Percentiles rank a stretch among this genome's conserved stretches.
These are phyloP conservation scores for Aldrovandia affinis DNA, from an alignment of 2,797 vertebrate genomes.

Conservation along the genomic window DNA sequence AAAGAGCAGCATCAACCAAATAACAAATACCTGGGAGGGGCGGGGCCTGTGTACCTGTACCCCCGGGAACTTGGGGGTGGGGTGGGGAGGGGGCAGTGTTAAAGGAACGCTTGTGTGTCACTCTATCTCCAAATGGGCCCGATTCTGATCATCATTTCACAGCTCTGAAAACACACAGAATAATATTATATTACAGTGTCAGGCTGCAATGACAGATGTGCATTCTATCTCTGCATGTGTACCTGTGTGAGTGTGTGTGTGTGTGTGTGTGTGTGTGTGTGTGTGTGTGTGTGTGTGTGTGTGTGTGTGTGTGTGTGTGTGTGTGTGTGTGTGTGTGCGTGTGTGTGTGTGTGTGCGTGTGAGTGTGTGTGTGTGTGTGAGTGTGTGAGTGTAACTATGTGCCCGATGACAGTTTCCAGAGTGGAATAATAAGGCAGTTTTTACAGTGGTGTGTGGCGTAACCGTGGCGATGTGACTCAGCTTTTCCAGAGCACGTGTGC, in stretches of 20 bases:
- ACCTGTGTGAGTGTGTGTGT: not conserved
- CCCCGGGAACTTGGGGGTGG: too few species aligned
- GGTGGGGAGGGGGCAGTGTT: too few species aligned
- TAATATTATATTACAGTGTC: not conserved
- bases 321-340: not conserved
- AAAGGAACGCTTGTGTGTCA: too few species aligned
- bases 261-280: not conserved
- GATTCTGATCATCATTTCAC: too few species aligned
- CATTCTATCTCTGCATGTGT: not conserved
- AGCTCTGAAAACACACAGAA: not conserved
- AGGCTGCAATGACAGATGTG: not conserved
- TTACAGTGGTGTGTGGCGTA: not conserved
- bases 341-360: not conserved
- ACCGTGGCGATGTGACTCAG: conserved; percentile 16
- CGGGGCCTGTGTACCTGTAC: too few species aligned
- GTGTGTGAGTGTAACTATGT: not conserved
- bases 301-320: not conserved
- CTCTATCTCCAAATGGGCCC: too few species aligned
- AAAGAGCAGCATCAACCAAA: too few species aligned
- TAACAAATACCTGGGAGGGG: too few species aligned
- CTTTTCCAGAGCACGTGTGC: not conserved
- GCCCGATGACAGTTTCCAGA: not conserved
- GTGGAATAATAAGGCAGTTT: not conserved
- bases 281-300: not conserved
- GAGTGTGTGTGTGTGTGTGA: not conserved